Evolutionary conservation across 2,797 vertebrate genomes (phyloP).

Genomic region (Molossus alvarezi): DNA sequence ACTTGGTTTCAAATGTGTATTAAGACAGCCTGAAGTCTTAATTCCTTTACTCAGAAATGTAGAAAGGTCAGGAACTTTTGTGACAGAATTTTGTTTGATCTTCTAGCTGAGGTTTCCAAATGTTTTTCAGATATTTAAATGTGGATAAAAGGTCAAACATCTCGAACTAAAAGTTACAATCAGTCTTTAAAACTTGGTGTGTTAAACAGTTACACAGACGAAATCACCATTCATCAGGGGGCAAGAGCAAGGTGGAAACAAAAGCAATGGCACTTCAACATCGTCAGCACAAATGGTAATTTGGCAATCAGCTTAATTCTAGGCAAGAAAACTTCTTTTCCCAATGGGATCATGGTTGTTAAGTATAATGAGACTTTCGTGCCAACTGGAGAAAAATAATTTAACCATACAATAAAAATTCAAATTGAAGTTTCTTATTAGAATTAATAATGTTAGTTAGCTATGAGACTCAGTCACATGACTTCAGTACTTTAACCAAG

Average conservation of each 20-base stretch:
- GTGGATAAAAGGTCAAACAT: conserved; percentile 78
- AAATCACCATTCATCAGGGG: conserved; percentile 51
- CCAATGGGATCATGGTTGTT: conserved; percentile 43
- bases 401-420: conserved; percentile 62
- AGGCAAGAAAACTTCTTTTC: conserved; percentile 64
- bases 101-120: conserved; percentile 78
- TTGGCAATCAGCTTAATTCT: conserved; percentile 71
- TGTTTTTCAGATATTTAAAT: conserved; percentile 84
- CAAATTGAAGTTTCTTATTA: conserved; percentile 58
- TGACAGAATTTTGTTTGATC: conserved; percentile 79
- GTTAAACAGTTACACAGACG: conserved; percentile 65
- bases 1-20: conserved; percentile 76
- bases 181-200: conserved; percentile 72
- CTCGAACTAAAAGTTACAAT: conserved; percentile 72
- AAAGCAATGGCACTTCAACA: conserved; percentile 58
- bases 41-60: conserved; percentile 75
- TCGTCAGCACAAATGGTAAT: conserved; percentile 70
- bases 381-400: conserved; percentile 70
- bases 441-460: conserved; percentile 67
- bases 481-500: background rate
- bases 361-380: conserved; percentile 74
- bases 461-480: background rate
- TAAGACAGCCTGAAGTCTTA: conserved; percentile 76
- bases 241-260: conserved; percentile 52
- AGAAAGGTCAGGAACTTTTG: conserved; percentile 78